Base-by-base conservation (phyloP, 2,888 invertebrate genomes). In the Vesta saturnalis region DNA sequence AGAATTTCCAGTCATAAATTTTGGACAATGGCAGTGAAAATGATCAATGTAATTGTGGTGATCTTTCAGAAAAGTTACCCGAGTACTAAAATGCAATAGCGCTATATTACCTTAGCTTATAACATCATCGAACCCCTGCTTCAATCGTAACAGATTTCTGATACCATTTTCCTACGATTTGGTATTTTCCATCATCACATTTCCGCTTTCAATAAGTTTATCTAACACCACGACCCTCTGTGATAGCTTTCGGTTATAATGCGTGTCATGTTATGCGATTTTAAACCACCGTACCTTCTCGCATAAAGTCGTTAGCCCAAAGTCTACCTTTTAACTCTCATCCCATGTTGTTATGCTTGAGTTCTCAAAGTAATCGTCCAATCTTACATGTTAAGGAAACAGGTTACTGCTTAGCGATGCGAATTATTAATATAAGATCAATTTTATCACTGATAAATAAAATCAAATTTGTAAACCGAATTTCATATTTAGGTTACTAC, bases 171-270 rank as follows among this genome's bases (percentile, higher is more conserved):
- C 76, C 75, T 75, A 73, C 74, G 76, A 77, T 77, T 77, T 78
- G 77, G 74, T 76, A 77, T 74, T 76, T 77, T 76, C 74, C 77
- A 77, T 78, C 77, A 76, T 77, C 75, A 73, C 76, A 72, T 77
- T 77, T 78, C 78, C 78, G 73, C 72, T 77, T 76, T 76, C 77
- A 78, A 78, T 78, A 77, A 78, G 77, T 78, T 77, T 76, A 78
- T 77, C 76, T 77, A 74, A 74, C 74, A 67, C 76, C 69, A 64
- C 74, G 73, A 74, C 73, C 74, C 74, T 76, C 72, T 74, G 74
- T 74, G 74, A 74, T 76, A 74, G 74, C 74, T 73, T 74, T 74
- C 72, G 69, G 72, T 67, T 67, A 69, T 74, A 72, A 74, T 75
- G 73, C 71, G 66, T 71, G 60, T 46, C 39, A 47, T 55, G 69